These are phyloP conservation scores for Poliocrania exsul DNA, from an alignment of 2,797 vertebrate species.

Conservation along the genomic window DNA sequence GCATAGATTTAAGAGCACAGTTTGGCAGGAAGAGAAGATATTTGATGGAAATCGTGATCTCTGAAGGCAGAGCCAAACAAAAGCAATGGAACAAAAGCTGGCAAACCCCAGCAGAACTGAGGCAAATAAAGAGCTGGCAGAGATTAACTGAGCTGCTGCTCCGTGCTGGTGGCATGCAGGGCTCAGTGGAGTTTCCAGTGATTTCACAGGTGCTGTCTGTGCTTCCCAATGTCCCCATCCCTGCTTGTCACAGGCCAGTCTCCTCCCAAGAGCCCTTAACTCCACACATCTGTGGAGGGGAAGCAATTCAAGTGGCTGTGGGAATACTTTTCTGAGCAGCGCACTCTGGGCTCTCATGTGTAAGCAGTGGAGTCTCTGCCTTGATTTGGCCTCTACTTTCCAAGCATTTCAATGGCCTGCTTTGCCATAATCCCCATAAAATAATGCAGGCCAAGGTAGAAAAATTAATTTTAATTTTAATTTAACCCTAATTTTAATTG, in stretches of 20 bases:
- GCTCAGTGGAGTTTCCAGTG: neutral
- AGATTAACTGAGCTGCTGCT: neutral
- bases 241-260: neutral
- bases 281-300: neutral
- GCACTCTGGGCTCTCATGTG: neutral
- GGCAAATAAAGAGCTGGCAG: neutral
- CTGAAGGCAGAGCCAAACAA: neutral
- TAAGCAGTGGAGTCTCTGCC: neutral
- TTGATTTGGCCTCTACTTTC: neutral
- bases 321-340: neutral
- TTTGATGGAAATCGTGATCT: neutral
- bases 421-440: neutral
- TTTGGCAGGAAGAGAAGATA: neutral
- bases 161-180: fast-evolving
- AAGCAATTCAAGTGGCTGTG: neutral
- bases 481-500: neutral
- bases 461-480: slow-evolving; percentile 28
- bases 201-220: neutral
- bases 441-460: neutral
- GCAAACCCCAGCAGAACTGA: neutral
- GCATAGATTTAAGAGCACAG: neutral
- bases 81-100: neutral
- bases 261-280: neutral
- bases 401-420: neutral
- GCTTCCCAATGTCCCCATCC: neutral